Conservation (phyloP, 2,888 invertebrate species). For the Lamellibrachia columna region DNA sequence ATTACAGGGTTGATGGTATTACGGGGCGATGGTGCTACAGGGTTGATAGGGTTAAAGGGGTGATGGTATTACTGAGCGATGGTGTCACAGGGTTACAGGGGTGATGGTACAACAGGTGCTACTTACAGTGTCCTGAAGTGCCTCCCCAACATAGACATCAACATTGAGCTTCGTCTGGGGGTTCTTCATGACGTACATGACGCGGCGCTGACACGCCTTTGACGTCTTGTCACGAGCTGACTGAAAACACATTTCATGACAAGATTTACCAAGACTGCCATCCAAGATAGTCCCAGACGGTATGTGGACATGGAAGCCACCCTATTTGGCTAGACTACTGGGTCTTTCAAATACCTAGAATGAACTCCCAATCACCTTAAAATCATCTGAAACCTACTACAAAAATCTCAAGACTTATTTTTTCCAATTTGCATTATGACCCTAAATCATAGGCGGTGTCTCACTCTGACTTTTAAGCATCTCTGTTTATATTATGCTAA, state of each 20-base stretch:
- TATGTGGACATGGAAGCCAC: no score
- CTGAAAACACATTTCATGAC: conserved; percentile 29
- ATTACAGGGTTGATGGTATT: neutral
- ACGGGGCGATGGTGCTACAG: no score
- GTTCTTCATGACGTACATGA: conserved; percentile 73
- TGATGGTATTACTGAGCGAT: neutral
- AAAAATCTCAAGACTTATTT: no score
- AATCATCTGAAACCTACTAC: no score
- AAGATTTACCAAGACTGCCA: neutral
- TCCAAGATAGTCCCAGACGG: no score
- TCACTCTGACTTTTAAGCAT: no score
- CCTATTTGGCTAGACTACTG: no score
- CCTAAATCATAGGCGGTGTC: no score
- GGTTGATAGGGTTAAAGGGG: neutral
- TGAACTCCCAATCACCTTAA: no score
- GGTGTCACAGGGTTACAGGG: neutral
- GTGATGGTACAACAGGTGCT: neutral
- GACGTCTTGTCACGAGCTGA: conserved; percentile 74
- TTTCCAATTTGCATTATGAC: no score
- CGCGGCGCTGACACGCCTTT: conserved; percentile 74
- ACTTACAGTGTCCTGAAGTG: conserved; percentile 69
- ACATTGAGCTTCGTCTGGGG: conserved; percentile 72
- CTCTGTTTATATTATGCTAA: no score
- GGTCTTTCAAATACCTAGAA: no score
- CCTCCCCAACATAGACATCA: conserved; percentile 72